These are phyloP conservation scores for Chalcosyrphus nemorum DNA, from an alignment of 2,888 invertebrate genomes.

Conservation along the genomic window DNA sequence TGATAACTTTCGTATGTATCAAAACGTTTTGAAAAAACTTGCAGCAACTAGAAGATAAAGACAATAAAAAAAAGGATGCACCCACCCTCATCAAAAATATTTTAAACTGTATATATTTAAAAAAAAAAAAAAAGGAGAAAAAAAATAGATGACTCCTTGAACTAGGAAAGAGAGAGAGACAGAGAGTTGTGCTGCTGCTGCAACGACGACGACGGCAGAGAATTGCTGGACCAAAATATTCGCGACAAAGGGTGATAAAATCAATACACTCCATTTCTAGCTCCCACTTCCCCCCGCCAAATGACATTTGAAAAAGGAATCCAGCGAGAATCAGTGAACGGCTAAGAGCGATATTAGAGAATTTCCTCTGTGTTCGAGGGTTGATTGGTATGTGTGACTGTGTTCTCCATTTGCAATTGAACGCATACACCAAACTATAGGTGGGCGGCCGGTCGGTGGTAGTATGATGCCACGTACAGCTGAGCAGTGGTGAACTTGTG, in stretches of 20 bases:
- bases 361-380: constrained; percentile 67
- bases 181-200: constrained; percentile 1
- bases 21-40: background rate
- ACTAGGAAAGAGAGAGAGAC: constrained; percentile 21
- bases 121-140: constrained; percentile 17
- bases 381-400: constrained; percentile 64
- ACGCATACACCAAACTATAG: constrained; percentile 53
- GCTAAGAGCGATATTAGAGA: constrained; percentile 72
- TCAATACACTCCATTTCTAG: constrained; percentile 71
- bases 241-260: constrained; percentile 73
- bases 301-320: constrained; percentile 72
- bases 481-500: constrained; percentile 67
- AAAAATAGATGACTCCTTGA: constrained; percentile 13
- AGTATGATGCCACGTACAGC: constrained; percentile 41
- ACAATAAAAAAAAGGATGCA: constrained; percentile 4
- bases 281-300: constrained; percentile 47
- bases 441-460: constrained; percentile 11
- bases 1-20: background rate
- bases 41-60: background rate
- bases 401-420: constrained; percentile 68
- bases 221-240: constrained; percentile 68
- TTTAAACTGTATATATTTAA: constrained; percentile 34
- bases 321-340: constrained; percentile 69
- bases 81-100: constrained; percentile 19
- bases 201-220: constrained; percentile 35